These are phyloP conservation scores for Agapornis canus DNA, from an alignment of 2,797 vertebrate species.

Conservation along the genomic window DNA sequence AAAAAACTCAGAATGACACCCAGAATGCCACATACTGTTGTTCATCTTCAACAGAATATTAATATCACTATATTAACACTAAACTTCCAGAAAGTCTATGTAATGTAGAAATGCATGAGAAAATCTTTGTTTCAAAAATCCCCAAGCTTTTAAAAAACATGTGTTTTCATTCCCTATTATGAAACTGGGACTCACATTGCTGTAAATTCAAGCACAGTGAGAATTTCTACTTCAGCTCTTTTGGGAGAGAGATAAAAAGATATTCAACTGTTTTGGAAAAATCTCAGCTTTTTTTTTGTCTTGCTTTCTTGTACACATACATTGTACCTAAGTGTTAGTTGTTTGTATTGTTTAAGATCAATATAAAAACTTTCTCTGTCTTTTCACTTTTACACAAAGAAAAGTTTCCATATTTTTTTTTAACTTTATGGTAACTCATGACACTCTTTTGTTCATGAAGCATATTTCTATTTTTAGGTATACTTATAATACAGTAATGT, in stretches of 20 bases:
- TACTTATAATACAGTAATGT: neutral
- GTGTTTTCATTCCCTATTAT: neutral
- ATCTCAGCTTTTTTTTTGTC: rapidly evolving
- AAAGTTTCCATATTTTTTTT: neutral
- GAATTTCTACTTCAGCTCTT: neutral
- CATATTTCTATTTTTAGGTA: neutral
- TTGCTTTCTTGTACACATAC: neutral
- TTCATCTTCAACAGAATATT: neutral
- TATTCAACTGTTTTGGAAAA: neutral
- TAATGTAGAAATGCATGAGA: neutral
- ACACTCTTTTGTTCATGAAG: neutral
- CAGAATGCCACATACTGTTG: neutral
- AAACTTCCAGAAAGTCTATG: rapidly evolving
- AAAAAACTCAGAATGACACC: neutral
- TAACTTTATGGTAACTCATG: neutral
- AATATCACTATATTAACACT: neutral
- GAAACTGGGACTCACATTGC: neutral
- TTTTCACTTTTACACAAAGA: neutral
- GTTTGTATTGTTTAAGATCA: neutral
- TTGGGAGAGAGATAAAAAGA: rapidly evolving
- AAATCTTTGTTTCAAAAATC: neutral
- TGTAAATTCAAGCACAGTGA: neutral
- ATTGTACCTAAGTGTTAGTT: neutral
- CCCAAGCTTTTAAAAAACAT: neutral
- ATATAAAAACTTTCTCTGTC: neutral